phyloP scores from a whole-genome alignment of 2,888 invertebrate species.

The Diarsia brunnea region DNA sequence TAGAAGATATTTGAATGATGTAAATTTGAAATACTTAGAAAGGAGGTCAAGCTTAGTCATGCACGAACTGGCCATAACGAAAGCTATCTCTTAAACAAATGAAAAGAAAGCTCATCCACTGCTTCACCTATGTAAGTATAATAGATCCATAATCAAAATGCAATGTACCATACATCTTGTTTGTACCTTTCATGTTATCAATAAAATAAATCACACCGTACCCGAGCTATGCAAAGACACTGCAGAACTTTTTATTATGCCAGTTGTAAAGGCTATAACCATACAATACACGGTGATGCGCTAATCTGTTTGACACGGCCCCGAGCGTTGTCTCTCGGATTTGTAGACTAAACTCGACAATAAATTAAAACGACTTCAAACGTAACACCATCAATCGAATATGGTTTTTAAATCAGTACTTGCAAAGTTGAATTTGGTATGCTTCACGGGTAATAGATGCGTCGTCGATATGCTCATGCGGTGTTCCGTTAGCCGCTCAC shows the following conservation, averaged over 20 bases:
- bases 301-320: slow-evolving; percentile 84
- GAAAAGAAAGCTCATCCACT: slow-evolving; percentile 32
- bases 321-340: slow-evolving; percentile 81
- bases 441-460: slow-evolving; percentile 76
- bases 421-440: slow-evolving; percentile 80
- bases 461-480: slow-evolving; percentile 80
- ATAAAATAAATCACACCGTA: slow-evolving; percentile 78
- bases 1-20: neutral
- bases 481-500: slow-evolving; percentile 88
- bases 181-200: slow-evolving; percentile 80
- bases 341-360: slow-evolving; percentile 79
- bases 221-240: slow-evolving; percentile 70
- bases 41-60: neutral
- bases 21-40: slow-evolving; percentile 2
- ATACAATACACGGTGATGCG: slow-evolving; percentile 83
- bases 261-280: slow-evolving; percentile 81
- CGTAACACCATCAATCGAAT: slow-evolving; percentile 67
- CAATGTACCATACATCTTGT: slow-evolving; percentile 76
- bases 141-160: slow-evolving; percentile 71
- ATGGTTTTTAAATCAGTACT: slow-evolving; percentile 72
- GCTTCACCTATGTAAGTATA: slow-evolving; percentile 30
- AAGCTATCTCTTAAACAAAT: neutral
- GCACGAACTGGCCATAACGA: neutral
- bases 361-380: slow-evolving; percentile 76
- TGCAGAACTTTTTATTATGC: slow-evolving; percentile 78